Conservation (phyloP, 2,113 vertebrate genomes). For the Lampris incognitus region DNA sequence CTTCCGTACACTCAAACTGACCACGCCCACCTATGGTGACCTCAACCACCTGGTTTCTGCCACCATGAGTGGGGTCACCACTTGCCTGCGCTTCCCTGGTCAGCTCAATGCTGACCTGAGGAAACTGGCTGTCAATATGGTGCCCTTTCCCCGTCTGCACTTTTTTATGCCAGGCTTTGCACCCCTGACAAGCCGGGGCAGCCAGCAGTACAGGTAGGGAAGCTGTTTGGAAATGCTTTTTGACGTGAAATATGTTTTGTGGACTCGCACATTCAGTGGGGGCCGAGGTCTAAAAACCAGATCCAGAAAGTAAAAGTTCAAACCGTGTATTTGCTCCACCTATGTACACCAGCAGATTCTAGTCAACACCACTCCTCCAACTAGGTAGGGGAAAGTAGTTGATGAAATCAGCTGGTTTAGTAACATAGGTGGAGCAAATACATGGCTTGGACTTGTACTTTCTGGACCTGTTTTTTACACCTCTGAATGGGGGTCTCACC, state of each 20-base stretch:
- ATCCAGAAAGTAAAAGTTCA: too few species aligned
- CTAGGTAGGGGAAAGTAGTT: too few species aligned
- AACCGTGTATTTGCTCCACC: too few species aligned
- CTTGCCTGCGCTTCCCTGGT: conserved; percentile 85
- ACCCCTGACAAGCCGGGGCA: conserved; percentile 85
- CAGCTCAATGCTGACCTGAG: conserved; percentile 87
- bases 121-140: conserved; percentile 89
- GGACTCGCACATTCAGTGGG: background rate
- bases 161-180: conserved; percentile 90
- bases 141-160: conserved; percentile 88
- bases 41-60: conserved; percentile 86
- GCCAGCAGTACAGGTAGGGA: conserved; percentile 80
- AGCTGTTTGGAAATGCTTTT: too few species aligned
- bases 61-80: conserved; percentile 89
- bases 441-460: too few species aligned
- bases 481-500: too few species aligned
- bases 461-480: too few species aligned
- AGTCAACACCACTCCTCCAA: too few species aligned
- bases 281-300: background rate
- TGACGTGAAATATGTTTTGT: too few species aligned
- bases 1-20: conserved; percentile 90
- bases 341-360: too few species aligned
- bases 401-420: too few species aligned
- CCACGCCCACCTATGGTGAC: conserved; percentile 62
- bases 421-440: too few species aligned